Evolutionary conservation across 2,888 invertebrate genomes (phyloP).

Genomic region (Chrysodeixis includens): DNA sequence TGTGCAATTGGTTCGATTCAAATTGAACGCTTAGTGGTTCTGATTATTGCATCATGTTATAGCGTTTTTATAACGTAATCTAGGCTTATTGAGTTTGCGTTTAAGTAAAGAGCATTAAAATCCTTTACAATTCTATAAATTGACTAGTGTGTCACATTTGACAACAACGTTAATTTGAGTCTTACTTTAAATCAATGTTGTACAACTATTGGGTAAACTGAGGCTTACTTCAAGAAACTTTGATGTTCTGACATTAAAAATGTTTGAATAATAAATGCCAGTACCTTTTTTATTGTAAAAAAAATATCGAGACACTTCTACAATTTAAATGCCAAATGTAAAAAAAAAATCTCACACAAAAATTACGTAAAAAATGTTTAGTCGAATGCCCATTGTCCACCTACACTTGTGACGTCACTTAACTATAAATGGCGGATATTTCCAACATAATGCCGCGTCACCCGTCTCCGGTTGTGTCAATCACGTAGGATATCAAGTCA

Average conservation of each 20-base stretch:
- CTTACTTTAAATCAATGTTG: too few relatives aligned
- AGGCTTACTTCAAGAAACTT: too few relatives aligned
- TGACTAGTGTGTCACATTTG: too few relatives aligned
- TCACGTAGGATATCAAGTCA: constrained; percentile 1
- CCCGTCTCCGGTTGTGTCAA: not conserved
- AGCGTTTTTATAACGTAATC: constrained; percentile 20
- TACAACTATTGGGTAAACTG: too few relatives aligned
- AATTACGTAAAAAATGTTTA: not conserved
- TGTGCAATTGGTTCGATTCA: constrained; percentile 25
- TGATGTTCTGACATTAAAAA: too few relatives aligned
- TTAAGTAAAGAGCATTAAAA: too few relatives aligned
- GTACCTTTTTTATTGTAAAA: too few relatives aligned
- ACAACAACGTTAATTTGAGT: too few relatives aligned
- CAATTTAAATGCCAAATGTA: not conserved
- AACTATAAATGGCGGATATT: not conserved
- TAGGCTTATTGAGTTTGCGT: not conserved
- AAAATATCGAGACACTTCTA: not conserved
- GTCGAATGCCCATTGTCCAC: too few relatives aligned
- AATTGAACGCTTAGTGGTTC: constrained; percentile 23
- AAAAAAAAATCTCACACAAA: not conserved
- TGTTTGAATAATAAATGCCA: too few relatives aligned
- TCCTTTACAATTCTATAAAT: too few relatives aligned
- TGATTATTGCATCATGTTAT: constrained; percentile 21
- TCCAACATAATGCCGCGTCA: not conserved
- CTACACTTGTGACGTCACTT: not conserved